phyloP scores from a whole-genome alignment of 2,113 vertebrate genomes.

The Psittacus erithacus region DNA sequence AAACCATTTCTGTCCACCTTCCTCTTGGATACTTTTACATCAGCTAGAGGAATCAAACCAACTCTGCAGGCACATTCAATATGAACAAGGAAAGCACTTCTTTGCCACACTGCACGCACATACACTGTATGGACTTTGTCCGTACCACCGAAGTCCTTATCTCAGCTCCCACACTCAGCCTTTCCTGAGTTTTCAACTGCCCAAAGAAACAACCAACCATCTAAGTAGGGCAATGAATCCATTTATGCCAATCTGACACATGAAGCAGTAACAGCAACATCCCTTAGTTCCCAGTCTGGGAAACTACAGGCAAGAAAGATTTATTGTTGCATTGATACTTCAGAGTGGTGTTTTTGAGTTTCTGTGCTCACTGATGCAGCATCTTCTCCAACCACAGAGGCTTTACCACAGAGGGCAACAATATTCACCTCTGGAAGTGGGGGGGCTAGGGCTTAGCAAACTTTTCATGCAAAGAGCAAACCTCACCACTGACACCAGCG shows the following conservation, averaged over 20 bases:
- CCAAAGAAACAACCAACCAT: background rate
- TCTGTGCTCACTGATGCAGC: background rate
- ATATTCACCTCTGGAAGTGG: background rate
- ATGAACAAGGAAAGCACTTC: background rate
- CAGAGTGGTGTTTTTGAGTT: background rate
- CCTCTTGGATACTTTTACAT: background rate
- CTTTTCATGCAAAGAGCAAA: background rate
- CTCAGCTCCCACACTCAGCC: background rate
- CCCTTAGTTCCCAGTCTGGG: background rate
- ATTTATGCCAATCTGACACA: background rate
- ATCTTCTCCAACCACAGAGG: background rate
- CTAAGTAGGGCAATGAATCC: background rate
- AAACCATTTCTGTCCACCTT: background rate
- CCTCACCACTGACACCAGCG: accelerated
- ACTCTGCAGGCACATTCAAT: background rate
- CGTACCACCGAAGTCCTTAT: background rate
- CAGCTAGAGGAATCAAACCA: background rate
- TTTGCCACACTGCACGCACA: accelerated
- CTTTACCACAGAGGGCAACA: background rate
- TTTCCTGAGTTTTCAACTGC: background rate
- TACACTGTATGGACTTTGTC: no score
- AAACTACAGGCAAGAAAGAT: background rate
- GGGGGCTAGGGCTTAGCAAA: background rate
- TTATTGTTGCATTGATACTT: background rate
- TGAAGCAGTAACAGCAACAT: background rate